Evolutionary conservation across 2,113 vertebrate species (phyloP), one percentile per base, ranked within the genome.

Genomic region (Uria aalge): DNA sequence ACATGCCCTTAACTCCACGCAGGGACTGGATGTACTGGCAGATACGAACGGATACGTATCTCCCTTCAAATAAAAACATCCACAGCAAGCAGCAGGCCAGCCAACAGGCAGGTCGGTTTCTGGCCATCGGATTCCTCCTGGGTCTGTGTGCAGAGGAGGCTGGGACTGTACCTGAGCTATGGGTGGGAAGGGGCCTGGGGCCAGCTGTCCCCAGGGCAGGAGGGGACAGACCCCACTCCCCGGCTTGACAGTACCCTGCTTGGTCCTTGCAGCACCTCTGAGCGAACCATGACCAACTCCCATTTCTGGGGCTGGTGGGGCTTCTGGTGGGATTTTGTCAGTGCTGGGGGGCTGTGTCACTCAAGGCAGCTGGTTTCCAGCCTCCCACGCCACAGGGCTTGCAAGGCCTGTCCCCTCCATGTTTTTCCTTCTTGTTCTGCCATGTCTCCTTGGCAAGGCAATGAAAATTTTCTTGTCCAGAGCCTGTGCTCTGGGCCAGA

Each of bases 101-200:
- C 20, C 86, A 57, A 59, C 18, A 20, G n/a, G 5, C 29, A 78
- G 56, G 26, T 9, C 2, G 9, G 21, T 24, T 68, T 45, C 27
- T 13, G 60, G 22, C 40, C 11, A 0, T 52, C 64, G 18, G 6
- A 27, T 12, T 47, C 5, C 19, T 38, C 26, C 36, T 21, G 21
- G 18, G 16, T 29, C 9, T 41, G 24, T 40, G 23, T 0, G 0
- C 47, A 56, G 59, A n/a, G 27, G 10, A 34, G 43, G 14, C 8
- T 11, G 38, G 73, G 27, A 2, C 15, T 47, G 23, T 50, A 29
- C 24, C 55, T 62, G 34, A 34, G 45, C 21, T 15, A 2, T 3
- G 0, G 1, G 4, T 1, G 19, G 24, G 9, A 62, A 56, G 10
- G 23, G 29, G 6, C 7, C 10, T 2, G 4, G 26, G 8, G 19